phyloP scores from a whole-genome alignment of 2,113 vertebrate species.

The Bambusicola thoracicus region DNA sequence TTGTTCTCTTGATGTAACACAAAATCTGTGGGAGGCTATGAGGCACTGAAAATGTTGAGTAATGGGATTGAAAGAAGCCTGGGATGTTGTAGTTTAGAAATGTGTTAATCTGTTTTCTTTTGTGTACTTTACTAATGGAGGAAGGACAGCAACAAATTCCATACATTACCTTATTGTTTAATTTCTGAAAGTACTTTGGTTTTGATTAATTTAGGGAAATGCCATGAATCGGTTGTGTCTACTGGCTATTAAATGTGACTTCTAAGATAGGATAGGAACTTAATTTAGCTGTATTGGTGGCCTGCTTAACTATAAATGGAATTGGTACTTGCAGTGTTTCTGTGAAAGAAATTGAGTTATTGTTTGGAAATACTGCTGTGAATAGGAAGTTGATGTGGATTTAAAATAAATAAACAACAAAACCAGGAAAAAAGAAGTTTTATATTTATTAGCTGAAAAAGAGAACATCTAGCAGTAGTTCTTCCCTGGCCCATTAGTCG shows the following conservation, averaged over 20 bases:
- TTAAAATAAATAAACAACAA: background rate
- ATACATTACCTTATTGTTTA: background rate
- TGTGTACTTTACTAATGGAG: background rate
- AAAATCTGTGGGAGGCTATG: background rate
- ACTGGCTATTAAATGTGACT: background rate
- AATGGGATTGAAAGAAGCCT: background rate
- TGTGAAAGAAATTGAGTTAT: background rate
- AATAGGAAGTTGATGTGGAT: background rate
- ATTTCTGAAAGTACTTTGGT: background rate
- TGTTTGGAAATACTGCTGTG: background rate
- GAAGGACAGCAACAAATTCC: background rate
- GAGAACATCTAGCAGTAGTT: background rate
- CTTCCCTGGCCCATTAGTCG: rapidly evolving
- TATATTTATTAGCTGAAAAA: background rate
- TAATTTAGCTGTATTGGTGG: background rate
- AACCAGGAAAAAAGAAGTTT: background rate
- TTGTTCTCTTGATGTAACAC: background rate
- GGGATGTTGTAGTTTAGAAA: background rate
- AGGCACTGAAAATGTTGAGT: background rate
- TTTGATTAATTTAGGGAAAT: background rate
- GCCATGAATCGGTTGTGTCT: background rate
- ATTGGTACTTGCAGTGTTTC: background rate
- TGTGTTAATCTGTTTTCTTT: too few relatives aligned
- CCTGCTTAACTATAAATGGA: background rate
- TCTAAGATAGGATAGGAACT: background rate